Conservation (phyloP, 2,888 invertebrate species). For the Pachydiplax longipennis region DNA sequence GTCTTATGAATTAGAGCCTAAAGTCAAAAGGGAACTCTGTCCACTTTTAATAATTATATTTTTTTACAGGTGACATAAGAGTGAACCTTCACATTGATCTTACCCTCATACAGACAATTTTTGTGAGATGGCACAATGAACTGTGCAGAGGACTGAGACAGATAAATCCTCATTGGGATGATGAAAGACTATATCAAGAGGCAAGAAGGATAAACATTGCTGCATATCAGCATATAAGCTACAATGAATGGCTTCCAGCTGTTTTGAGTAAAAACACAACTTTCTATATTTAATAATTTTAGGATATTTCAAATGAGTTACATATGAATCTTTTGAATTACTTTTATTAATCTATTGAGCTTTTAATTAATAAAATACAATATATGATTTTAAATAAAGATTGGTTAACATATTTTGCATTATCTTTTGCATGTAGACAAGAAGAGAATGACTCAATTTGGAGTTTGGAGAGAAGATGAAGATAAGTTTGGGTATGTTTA, state of each 20-base stretch:
- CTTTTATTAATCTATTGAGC: no score
- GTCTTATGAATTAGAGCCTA: no score
- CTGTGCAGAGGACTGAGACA: constrained; percentile 62
- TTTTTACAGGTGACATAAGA: constrained; percentile 62
- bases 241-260: constrained; percentile 67
- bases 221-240: constrained; percentile 68
- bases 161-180: constrained; percentile 67
- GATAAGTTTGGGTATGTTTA: constrained; percentile 54
- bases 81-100: constrained; percentile 66
- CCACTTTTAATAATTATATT: neutral
- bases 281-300: no score
- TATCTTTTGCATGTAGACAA: neutral
- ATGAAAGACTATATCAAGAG: constrained; percentile 67
- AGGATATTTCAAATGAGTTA: no score
- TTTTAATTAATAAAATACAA: no score
- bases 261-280: constrained; percentile 60
- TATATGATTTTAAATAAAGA: no score
- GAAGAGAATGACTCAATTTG: neutral
- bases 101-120: constrained; percentile 63
- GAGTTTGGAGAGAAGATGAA: neutral
- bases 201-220: constrained; percentile 65
- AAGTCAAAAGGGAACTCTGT: no score
- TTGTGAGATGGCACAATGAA: constrained; percentile 67
- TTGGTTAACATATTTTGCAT: neutral
- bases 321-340: no score